Conservation (phyloP, 2,797 vertebrate species). For the Peromyscus aztecus region DNA sequence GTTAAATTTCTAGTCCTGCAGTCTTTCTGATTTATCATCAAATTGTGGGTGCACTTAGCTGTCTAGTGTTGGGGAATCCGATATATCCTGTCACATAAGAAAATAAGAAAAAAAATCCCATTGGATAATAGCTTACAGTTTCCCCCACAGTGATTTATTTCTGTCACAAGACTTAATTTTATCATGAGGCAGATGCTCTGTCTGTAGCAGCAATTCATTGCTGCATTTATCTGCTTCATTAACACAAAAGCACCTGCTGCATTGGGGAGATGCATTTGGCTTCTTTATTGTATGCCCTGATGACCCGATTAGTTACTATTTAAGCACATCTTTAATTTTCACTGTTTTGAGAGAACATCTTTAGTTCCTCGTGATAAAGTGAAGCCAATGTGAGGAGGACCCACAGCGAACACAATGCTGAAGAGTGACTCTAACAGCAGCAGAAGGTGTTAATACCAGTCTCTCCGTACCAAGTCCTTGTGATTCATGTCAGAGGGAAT, state of each 20-base stretch:
- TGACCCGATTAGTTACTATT: constrained; percentile 83
- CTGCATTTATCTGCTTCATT: constrained; percentile 88
- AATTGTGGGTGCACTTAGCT: constrained; percentile 90
- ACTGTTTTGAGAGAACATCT: constrained; percentile 77
- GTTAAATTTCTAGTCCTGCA: constrained; percentile 88
- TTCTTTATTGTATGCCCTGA: constrained; percentile 81
- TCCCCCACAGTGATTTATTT: constrained; percentile 90
- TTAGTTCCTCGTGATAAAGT: constrained; percentile 78
- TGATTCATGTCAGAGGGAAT: constrained; percentile 89
- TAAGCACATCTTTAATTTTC: constrained; percentile 86
- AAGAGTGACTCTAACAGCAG: constrained; percentile 67
- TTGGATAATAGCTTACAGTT: constrained; percentile 88
- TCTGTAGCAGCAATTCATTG: constrained; percentile 87
- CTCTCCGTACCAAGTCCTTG: constrained; percentile 75
- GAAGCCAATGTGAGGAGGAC: constrained; percentile 72
- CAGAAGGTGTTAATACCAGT: constrained; percentile 80
- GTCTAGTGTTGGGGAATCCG: constrained; percentile 91
- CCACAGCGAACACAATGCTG: constrained; percentile 80
- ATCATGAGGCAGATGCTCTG: constrained; percentile 90
- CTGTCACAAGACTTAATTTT: constrained; percentile 91
- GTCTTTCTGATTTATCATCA: constrained; percentile 90
- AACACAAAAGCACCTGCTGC: constrained; percentile 87
- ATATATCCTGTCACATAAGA: constrained; percentile 91
- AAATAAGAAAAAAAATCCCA: constrained; percentile 89
- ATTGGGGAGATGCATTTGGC: constrained; percentile 81